Evolutionary conservation across 2,888 invertebrate species (phyloP).

Genomic region (Entomobrya multifasciata): DNA sequence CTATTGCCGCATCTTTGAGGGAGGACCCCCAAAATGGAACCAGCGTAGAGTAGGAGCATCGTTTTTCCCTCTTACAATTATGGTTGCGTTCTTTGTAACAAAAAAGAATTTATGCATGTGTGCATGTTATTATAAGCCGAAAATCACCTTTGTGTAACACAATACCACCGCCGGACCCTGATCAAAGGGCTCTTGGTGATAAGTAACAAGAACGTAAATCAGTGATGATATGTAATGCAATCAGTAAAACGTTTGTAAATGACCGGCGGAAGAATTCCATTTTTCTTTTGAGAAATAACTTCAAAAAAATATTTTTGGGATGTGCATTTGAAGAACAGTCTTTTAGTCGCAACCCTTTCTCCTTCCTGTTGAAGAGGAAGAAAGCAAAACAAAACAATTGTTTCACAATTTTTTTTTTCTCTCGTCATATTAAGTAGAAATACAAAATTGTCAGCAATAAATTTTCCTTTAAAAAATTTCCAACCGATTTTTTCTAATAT

Average conservation of each 20-base stretch:
- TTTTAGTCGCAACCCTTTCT: too few relatives aligned
- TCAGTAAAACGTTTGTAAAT: conserved; percentile 10
- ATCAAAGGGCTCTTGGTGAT: conserved; percentile 1
- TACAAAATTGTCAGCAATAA: too few relatives aligned
- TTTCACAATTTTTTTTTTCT: too few relatives aligned
- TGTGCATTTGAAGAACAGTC: background rate
- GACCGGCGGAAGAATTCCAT: conserved; percentile 47
- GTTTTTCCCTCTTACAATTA: too few relatives aligned
- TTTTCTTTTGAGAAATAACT: conserved; percentile 53
- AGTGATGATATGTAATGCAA: background rate
- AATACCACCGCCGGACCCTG: conserved; percentile 24
- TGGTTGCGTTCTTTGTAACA: too few relatives aligned
- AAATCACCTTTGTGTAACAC: conserved; percentile 9
- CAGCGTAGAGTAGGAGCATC: too few relatives aligned
- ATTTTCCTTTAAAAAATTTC: too few relatives aligned
- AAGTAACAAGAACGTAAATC: conserved; percentile 15
- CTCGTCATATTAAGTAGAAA: too few relatives aligned
- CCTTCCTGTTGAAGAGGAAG: too few relatives aligned
- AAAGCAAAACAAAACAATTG: too few relatives aligned
- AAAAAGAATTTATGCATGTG: too few relatives aligned
- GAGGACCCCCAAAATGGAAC: background rate
- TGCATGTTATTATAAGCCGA: background rate
- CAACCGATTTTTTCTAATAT: too few relatives aligned
- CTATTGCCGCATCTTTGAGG: background rate
- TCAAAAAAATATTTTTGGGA: conserved; percentile 20